Evolutionary conservation across 1,140 invertebrate genomes (phyloP).

Genomic region (Heliconius melpomene): DNA sequence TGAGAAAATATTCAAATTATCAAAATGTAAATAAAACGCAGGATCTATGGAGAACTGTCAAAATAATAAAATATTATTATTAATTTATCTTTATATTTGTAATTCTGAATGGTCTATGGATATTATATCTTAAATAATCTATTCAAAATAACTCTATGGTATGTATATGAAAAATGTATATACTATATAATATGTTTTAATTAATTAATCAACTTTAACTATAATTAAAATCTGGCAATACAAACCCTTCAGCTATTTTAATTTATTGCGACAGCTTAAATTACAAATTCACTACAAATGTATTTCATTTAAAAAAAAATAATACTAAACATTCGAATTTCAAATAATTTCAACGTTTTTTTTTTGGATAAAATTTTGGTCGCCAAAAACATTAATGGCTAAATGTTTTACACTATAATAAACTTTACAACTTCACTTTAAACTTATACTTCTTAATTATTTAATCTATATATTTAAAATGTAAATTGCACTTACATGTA

Average conservation of each 20-base stretch:
- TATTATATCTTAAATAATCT: neutral
- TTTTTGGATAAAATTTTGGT: slow-evolving; percentile 8
- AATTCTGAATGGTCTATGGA: neutral
- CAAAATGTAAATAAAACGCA: no score
- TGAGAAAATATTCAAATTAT: no score
- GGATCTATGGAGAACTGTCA: neutral
- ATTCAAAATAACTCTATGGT: slow-evolving; percentile 7
- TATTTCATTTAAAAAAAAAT: neutral
- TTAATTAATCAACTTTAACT: neutral
- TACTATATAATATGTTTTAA: neutral
- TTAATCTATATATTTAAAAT: slow-evolving; percentile 23
- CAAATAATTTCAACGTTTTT: neutral
- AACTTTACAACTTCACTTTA: slow-evolving; percentile 32
- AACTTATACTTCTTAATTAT: slow-evolving; percentile 1
- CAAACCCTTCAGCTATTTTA: neutral
- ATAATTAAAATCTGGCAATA: slow-evolving; percentile 5
- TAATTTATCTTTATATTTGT: neutral
- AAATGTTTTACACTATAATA: slow-evolving; percentile 27
- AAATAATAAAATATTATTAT: neutral
- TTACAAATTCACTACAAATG: neutral
- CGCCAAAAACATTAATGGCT: slow-evolving; percentile 22
- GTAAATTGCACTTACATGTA: slow-evolving; percentile 54
- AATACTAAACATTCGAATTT: neutral
- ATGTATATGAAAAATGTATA: slow-evolving; percentile 1
- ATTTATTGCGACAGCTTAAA: neutral